Base-by-base conservation (phyloP, 35 echinoderm and acorn worm genomes). In the Heliocidaris erythrogramma region DNA sequence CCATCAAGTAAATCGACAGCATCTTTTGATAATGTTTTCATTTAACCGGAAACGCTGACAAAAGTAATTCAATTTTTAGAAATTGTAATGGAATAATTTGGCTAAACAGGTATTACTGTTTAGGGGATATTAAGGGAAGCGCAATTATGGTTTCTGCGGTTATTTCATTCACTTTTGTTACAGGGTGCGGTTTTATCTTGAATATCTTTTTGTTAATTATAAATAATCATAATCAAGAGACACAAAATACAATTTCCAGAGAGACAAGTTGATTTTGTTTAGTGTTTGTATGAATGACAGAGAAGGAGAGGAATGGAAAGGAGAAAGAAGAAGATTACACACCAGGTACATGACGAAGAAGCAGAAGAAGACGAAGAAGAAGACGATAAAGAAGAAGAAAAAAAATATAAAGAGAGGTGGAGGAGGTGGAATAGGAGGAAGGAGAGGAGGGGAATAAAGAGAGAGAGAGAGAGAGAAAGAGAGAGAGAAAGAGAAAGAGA, bases 11-110 rank as follows among this genome's bases (percentile, higher is more conserved):
- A 78, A 78, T 78, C 65, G 65, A 78, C 65, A 78, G 5, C 7
- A 27, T 78, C 5, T 42, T 24, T 78, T 78, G n/a, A 78, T 24
- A 24, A 78, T 78, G 65, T 78, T 78, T 69, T 78, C 65, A 78
- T n/a, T 78, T 78, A 78, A 78, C n/a, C 65, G 65, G 65, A 78
- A 78, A 78, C 21, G 18, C 21, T 18, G 1, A 78, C 65, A 78
- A 78, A 78, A 24, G 65, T 78, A 24, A 78, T 78, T 78, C 65
- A 78, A 27, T 78, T 78, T 78, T 18, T 7, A 27, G 65, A 78
- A 78, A 78, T 78, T 78, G 65, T 8, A 78, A 78, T 42, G 65
- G 65, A 78, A 78, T 78, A 78, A 78, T 78, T 78, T 78, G 65
- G 65, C 65, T 21, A 5, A 78, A 78, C 65, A 78, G 65, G 65